Conservation (phyloP, 2,113 vertebrate genomes). For the Lonchura striata region DNA sequence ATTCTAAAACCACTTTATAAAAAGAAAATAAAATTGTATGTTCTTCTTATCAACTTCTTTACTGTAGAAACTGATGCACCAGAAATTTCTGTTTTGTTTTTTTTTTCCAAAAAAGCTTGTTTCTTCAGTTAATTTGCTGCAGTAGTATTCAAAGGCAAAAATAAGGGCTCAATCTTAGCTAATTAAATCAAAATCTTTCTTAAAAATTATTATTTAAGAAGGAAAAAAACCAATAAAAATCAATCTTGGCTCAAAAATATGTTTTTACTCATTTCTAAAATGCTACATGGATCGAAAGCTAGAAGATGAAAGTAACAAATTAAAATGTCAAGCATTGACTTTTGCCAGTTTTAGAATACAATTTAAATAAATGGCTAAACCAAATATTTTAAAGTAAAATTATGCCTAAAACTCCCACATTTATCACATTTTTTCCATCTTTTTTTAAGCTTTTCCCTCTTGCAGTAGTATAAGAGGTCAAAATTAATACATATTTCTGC, state of each 20-base stretch:
- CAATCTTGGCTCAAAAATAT: not conserved
- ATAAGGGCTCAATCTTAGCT: accelerated
- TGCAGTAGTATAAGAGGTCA: not conserved
- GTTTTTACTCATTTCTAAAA: not conserved
- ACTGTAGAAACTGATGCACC: not conserved
- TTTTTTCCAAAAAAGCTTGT: not conserved
- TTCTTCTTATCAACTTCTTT: not conserved
- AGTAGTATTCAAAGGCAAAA: not conserved
- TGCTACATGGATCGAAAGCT: not conserved
- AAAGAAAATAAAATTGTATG: not conserved
- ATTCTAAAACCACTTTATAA: not conserved
- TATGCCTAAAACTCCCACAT: accelerated
- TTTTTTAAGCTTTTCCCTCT: accelerated
- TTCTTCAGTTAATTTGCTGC: not conserved
- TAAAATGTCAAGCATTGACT: not conserved
- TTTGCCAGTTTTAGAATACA: not conserved
- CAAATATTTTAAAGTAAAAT: not conserved
- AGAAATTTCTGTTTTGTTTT: not conserved
- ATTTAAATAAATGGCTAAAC: not conserved
- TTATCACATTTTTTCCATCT: not conserved
- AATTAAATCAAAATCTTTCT: accelerated
- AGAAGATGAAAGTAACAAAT: not conserved
- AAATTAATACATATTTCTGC: not conserved
- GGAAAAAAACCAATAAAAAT: not conserved
- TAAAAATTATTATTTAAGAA: not conserved